These are phyloP conservation scores for Phallusia fumigata DNA, from an alignment of 23 tunicate genomes.

Conservation along the genomic window DNA sequence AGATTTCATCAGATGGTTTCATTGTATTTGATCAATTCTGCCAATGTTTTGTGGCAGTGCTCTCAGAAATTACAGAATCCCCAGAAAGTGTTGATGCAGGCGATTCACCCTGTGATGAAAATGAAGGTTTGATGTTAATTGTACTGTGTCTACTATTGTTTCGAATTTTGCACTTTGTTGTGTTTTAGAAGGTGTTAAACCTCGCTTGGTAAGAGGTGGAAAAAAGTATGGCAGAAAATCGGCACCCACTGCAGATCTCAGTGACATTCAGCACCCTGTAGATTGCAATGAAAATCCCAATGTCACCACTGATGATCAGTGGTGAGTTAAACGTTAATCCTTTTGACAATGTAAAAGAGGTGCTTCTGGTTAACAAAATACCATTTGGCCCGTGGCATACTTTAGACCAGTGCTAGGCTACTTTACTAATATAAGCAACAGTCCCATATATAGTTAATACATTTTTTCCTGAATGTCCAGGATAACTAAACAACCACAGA, in stretches of 20 bases:
- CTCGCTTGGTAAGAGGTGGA: slow-evolving; percentile 33
- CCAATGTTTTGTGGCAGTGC: slow-evolving; percentile 39
- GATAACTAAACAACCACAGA: no score
- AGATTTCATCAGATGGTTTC: not conserved
- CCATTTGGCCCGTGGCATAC: no score
- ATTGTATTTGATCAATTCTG: slow-evolving; percentile 28
- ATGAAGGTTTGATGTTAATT: not conserved
- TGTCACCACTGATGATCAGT: not conserved
- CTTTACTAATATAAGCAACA: no score
- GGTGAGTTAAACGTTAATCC: not conserved
- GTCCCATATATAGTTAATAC: no score
- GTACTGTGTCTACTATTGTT: no score
- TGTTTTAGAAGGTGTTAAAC: slow-evolving; percentile 17
- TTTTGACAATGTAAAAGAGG: no score
- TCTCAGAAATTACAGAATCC: slow-evolving; percentile 23
- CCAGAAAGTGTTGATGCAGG: not conserved
- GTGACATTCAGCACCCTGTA: not conserved
- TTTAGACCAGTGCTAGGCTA: no score
- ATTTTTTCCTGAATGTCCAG: no score
- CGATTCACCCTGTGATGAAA: not conserved
- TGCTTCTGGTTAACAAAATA: no score
- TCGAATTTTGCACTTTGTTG: not conserved
- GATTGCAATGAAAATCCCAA: slow-evolving; percentile 1
- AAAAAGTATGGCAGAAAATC: slow-evolving; percentile 40
- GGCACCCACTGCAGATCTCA: not conserved